Conservation (phyloP, 2,113 vertebrate species). For the Coregonus clupeaformis region DNA sequence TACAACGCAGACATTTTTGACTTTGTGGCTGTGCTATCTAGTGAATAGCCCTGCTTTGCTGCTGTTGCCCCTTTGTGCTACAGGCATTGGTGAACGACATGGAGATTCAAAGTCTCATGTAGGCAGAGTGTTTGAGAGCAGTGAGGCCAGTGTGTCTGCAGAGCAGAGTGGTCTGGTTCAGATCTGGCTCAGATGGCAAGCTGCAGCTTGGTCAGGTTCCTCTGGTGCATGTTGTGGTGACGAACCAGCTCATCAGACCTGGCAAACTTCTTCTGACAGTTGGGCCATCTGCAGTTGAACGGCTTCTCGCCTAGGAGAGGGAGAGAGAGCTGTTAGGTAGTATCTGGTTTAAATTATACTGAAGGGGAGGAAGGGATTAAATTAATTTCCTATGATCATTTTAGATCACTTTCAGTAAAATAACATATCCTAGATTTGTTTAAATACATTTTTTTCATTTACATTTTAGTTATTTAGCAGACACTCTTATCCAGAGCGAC, state of each 20-base stretch:
- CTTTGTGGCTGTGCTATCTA: no score
- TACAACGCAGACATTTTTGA: no score
- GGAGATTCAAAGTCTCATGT: not conserved
- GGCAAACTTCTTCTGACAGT: conserved; percentile 99
- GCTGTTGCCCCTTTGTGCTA: not conserved
- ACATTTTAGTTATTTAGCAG: no score
- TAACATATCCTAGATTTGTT: not conserved
- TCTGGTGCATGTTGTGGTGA: conserved; percentile 99
- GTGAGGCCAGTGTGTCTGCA: not conserved
- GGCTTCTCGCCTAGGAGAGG: conserved; percentile 90
- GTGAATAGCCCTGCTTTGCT: not conserved
- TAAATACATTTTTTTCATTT: no score
- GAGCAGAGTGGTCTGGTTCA: not conserved
- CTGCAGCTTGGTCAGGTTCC: conserved; percentile 98
- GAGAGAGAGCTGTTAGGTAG: conserved; percentile 30
- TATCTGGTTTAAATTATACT: not conserved
- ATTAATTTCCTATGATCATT: not conserved
- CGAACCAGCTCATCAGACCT: conserved; percentile 96
- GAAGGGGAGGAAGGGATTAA: not conserved
- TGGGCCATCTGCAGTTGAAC: conserved; percentile 97
- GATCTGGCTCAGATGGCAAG: conserved; percentile 81
- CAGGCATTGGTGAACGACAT: not conserved
- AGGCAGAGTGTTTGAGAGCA: not conserved
- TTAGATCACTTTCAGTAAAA: not conserved
- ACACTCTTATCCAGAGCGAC: no score